A percentile compares a stretch with the other conserved stretches of the same genome.
These are phyloP conservation scores for Cataglyphis livida DNA, from an alignment of 2,888 invertebrate genomes.

Conservation along the genomic window DNA sequence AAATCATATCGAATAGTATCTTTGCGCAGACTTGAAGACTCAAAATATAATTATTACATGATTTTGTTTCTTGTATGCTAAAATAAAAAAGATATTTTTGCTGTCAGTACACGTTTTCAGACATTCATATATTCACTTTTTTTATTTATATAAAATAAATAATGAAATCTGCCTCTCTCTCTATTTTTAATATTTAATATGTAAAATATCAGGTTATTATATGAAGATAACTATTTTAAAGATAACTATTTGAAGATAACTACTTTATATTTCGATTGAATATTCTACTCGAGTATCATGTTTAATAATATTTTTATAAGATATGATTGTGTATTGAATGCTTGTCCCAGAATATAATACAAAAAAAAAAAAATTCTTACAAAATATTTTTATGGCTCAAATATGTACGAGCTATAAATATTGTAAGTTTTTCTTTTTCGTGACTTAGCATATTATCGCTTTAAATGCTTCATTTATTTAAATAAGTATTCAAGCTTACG, in stretches of 20 bases:
- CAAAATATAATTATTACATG: background rate
- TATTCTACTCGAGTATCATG: background rate
- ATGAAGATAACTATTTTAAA: background rate
- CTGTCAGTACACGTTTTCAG: background rate
- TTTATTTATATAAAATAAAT: background rate
- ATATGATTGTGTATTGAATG: background rate
- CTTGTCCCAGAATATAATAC: background rate
- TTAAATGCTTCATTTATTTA: constrained; percentile 40
- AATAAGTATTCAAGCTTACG: constrained; percentile 30
- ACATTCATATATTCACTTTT: background rate
- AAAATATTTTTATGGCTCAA: background rate
- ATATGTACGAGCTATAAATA: background rate
- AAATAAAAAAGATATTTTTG: background rate
- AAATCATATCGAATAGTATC: background rate
- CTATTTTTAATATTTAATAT: no score
- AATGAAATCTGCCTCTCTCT: background rate
- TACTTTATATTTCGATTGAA: background rate
- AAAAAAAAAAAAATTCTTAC: background rate
- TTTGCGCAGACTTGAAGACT: background rate
- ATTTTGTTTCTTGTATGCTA: background rate
- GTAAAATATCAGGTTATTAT: background rate
- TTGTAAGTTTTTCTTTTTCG: background rate
- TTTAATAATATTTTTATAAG: background rate
- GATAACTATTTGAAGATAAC: background rate
- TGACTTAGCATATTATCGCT: constrained; percentile 35